phyloP scores from a whole-genome alignment of 1,140 invertebrate species.

The Chrysopa pallens region DNA sequence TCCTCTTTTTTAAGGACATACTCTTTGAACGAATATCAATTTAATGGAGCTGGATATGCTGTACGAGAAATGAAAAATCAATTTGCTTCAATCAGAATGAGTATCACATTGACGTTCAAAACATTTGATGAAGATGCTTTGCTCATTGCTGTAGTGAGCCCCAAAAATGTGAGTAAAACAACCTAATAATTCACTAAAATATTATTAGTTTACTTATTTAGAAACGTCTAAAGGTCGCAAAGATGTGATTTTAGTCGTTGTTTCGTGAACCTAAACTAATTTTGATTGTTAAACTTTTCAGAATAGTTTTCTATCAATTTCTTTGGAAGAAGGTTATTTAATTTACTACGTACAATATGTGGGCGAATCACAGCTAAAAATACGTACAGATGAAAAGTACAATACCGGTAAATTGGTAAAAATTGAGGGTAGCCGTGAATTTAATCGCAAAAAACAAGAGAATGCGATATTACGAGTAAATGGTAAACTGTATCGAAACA shows the following conservation, averaged over 20 bases:
- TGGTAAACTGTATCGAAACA: neutral
- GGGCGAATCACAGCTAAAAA: conserved; percentile 37
- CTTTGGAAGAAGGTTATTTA: conserved; percentile 53
- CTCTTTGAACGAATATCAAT: conserved; percentile 34
- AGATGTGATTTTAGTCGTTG: neutral
- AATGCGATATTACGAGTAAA: neutral
- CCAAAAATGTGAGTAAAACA: conserved; percentile 30
- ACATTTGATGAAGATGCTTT: conserved; percentile 79
- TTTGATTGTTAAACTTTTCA: conserved; percentile 19
- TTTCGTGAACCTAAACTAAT: neutral
- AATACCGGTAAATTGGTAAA: neutral
- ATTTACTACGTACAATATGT: conserved; percentile 56
- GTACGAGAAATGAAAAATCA: conserved; percentile 30
- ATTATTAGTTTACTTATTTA: no score
- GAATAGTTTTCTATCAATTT: conserved; percentile 63
- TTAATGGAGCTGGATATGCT: conserved; percentile 64
- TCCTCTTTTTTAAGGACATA: conserved; percentile 28
- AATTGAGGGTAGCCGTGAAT: neutral
- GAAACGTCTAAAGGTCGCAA: no score
- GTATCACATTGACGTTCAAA: conserved; percentile 61
- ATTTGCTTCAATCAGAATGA: conserved; percentile 42
- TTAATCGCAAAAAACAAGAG: neutral
- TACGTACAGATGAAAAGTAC: conserved; percentile 35
- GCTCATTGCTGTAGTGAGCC: conserved; percentile 65
- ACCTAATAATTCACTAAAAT: no score